Evolutionary conservation across 2,888 invertebrate species (phyloP), one percentile per base, ranked within the genome.

Genomic region (Teinopalpus imperialis): DNA sequence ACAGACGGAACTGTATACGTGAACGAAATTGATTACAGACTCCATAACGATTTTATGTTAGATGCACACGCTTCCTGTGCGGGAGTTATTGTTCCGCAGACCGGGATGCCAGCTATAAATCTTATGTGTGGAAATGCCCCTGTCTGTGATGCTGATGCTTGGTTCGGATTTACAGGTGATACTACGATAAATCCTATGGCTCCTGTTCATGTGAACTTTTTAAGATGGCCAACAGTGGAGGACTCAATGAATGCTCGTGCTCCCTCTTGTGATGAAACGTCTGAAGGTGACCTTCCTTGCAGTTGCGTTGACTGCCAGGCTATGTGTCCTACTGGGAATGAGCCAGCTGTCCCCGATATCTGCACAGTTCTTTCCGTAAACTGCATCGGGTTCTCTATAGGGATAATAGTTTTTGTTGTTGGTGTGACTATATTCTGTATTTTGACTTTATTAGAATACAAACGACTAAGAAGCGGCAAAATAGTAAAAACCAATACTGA

Each of bases 21-120:
- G 0, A 66, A 77, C 27, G 76, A 77, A 54, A 69, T 92, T 4
- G 69, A 90, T 50, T 87, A 86, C 42, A 73, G 80, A 43, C 56
- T 97, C 1, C 80, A 90, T 13, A 85, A 91, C 30, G 73, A 89
- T 1, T 95, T 92, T 58, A 92, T 93, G 56, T 68, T 91, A 10
- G 89, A 76, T 0, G 90, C 93, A 0, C 97, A 91, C 70, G 90
- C 94, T 18, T 96, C 97, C 0, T 98, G 98, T 69, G 89, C 91
- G 29, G 90, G 92, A 13, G 94, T 98, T 0, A 85, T 95, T 6
- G 90, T 94, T 63, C 94, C 97, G 0, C 92, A 93, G 49, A 92
- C 93, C 1, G 95, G 96, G 5, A 77, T 90, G 37, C 90, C 92
- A 3, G 95, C 94, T 1, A 90, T 98, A 74, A 94, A 93, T 52